Evolutionary conservation across 1,140 invertebrate species (phyloP), one percentile per base, ranked within the genome.

Genomic region (Lordiphosa clarofinis): DNA sequence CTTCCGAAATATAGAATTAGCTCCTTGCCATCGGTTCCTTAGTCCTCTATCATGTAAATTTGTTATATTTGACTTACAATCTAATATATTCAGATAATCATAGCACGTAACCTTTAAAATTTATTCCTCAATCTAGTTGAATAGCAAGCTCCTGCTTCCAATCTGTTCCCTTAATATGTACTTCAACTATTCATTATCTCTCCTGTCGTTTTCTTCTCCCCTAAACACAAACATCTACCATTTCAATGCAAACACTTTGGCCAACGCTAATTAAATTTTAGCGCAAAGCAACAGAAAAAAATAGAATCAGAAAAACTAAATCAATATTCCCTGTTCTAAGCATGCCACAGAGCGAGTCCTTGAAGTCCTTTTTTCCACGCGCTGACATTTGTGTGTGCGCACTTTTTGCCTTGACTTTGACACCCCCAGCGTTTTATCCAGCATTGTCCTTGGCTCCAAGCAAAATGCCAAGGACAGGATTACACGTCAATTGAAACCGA

Each of bases 391-490:
- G 52, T 36, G 40, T 35, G 11, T 33, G 24, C 37, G 58, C 50
- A n/a, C n/a, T n/a, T 69, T 57, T 81, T 54, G 76, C 76, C 76
- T 82, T 82, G 78, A 82, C 76, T 82, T 82, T 82, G 76, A 82
- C 76, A 82, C 60, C 76, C 72, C 43, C 19, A 46, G 24, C 43
- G 15, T 24, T 43, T 19, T 4, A 58, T n/a, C n/a, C 54, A 39
- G 56, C 74, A 67, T 65, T 81, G 61, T 71, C 57, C 71, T 69
- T 74, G 52, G 62, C 72, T 58, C 38, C 65, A 69, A 58, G 56
- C 78, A 49, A 82, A 82, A 81, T 81, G 76, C 76, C 76, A 81
- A 81, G 76, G 76, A 81, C 76, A 81, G 78, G 76, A 76, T 82
- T 81, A 82, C 76, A 76, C 76, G 76, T 81, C 76, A 81, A 81